Percentiles rank a stretch among this genome's conserved stretches.
phyloP scores from a whole-genome alignment of 2,888 invertebrate species.

The Watsonalla binaria region DNA sequence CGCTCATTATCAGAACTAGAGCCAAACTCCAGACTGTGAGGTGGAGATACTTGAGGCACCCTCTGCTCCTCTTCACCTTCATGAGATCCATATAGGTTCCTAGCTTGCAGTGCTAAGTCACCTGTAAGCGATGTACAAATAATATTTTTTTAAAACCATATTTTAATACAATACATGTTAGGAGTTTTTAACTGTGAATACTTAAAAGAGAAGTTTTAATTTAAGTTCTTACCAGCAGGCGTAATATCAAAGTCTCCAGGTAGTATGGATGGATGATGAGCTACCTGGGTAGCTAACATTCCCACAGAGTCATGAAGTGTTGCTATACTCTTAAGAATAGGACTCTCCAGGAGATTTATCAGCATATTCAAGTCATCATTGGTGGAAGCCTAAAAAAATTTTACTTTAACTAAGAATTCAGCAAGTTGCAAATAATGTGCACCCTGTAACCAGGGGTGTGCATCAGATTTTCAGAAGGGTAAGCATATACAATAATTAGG shows the following conservation, averaged over 20 bases:
- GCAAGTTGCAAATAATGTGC: too few species aligned
- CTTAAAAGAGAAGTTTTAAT: too few species aligned
- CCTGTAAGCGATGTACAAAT: conserved; percentile 33
- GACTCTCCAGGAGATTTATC: conserved; percentile 91
- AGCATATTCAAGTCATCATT: conserved; percentile 90
- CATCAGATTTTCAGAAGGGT: too few species aligned
- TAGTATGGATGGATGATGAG: conserved; percentile 94
- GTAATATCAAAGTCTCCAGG: conserved; percentile 96
- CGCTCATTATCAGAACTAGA: conserved; percentile 88
- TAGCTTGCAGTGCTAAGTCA: conserved; percentile 67
- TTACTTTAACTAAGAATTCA: background rate
- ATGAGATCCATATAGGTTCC: conserved; percentile 64
- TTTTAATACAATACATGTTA: too few species aligned
- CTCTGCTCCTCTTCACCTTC: conserved; percentile 87
- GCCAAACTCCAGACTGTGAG: conserved; percentile 86
- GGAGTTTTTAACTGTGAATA: too few species aligned
- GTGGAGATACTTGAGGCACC: conserved; percentile 87
- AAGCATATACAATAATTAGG: too few species aligned
- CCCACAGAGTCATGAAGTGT: conserved; percentile 94
- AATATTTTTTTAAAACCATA: background rate
- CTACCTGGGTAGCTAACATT: conserved; percentile 91
- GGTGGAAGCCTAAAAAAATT: conserved; percentile 62
- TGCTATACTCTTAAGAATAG: conserved; percentile 93
- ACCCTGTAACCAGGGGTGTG: too few species aligned
- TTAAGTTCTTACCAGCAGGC: conserved; percentile 79